A percentile compares a stretch with the other conserved stretches of the same genome.
Evolutionary conservation across 1,140 invertebrate genomes (phyloP).

Genomic region (Cyrtorhinus lividipennis): DNA sequence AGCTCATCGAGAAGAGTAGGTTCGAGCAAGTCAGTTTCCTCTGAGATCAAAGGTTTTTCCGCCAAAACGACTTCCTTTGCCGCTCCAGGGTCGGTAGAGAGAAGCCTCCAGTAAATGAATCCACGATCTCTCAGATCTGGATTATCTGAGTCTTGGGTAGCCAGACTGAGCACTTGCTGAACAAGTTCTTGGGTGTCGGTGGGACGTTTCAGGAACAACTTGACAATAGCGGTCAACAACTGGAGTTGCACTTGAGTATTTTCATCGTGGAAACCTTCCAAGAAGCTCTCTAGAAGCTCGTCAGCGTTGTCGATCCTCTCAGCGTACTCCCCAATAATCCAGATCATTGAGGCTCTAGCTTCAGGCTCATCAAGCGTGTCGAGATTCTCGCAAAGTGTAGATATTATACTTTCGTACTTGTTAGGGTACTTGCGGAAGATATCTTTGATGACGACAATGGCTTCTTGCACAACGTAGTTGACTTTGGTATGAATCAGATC

Average conservation of each 20-base stretch:
- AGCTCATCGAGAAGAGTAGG: constrained; percentile 95
- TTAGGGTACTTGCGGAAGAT: constrained; percentile 99
- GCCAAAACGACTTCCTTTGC: constrained; percentile 99
- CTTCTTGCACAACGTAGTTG: constrained; percentile 99
- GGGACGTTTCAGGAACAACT: constrained; percentile 93
- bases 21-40: constrained; percentile 97
- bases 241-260: constrained; percentile 98
- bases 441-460: constrained; percentile 99
- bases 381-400: constrained; percentile 96
- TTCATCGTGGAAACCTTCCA: constrained; percentile 99
- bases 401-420: constrained; percentile 99
- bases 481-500: constrained; percentile 99
- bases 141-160: constrained; percentile 98
- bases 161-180: constrained; percentile 79
- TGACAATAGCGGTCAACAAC: constrained; percentile 93
- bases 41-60: constrained; percentile 97
- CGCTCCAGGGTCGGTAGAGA: constrained; percentile 95
- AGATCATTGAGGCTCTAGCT: constrained; percentile 98
- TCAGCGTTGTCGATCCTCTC: constrained; percentile 99
- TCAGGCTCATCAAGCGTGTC: constrained; percentile 98
- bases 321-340: constrained; percentile 99
- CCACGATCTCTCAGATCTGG: constrained; percentile 96
- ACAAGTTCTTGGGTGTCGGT: constrained; percentile 97
- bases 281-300: constrained; percentile 92
- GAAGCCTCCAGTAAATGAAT: constrained; percentile 97